Conservation (phyloP, 2,113 vertebrate genomes). For the Bungarus multicinctus region DNA sequence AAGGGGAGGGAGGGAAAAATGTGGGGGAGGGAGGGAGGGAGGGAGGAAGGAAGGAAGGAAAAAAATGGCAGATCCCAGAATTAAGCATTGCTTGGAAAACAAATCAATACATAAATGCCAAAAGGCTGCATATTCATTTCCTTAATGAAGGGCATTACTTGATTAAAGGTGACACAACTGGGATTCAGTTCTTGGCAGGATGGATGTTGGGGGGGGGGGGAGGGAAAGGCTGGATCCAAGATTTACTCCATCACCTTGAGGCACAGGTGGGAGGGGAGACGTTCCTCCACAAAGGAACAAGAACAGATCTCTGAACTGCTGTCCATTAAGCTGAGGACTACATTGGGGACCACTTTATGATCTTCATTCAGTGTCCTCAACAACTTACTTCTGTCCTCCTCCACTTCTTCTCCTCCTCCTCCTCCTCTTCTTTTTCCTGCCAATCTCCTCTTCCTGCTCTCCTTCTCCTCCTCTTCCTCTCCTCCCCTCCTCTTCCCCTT, state of each 20-base stretch:
- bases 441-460: background rate
- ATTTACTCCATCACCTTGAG: background rate
- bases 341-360: background rate
- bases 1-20: background rate
- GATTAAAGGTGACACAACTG: slow-evolving; percentile 9
- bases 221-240: background rate
- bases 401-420: no score
- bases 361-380: background rate
- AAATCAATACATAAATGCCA: background rate
- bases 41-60: background rate
- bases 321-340: background rate
- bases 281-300: background rate
- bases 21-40: background rate
- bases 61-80: slow-evolving; percentile 14
- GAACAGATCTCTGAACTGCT: background rate
- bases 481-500: no score
- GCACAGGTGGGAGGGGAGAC: background rate
- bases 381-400: background rate
- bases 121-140: slow-evolving; percentile 8
- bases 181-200: slow-evolving; percentile 10
- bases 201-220: background rate
- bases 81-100: slow-evolving; percentile 21
- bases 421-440: no score
- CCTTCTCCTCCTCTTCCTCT: no score
- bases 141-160: slow-evolving; percentile 27